Evolutionary conservation across 2,113 vertebrate genomes (phyloP).

Genomic region (Pantherophis guttatus): DNA sequence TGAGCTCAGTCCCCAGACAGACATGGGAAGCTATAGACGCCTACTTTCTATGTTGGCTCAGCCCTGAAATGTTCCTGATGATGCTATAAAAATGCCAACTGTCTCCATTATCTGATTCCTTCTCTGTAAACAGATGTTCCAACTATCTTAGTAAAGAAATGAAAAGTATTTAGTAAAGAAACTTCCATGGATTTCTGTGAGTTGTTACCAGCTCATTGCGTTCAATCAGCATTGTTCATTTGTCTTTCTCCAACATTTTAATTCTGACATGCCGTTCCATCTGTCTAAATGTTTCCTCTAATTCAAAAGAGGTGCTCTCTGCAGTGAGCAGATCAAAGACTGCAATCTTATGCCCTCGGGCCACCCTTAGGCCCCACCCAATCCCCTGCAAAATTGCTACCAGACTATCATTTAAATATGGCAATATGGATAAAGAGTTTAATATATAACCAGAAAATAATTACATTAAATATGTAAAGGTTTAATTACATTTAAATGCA

Average conservation of each 20-base stretch:
- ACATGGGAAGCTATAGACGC: slow-evolving; percentile 30
- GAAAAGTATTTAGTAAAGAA: slow-evolving; percentile 9
- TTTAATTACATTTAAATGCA: neutral
- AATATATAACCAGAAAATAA: neutral
- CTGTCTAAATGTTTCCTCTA: slow-evolving; percentile 20
- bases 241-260: slow-evolving; percentile 38
- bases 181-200: slow-evolving; percentile 42
- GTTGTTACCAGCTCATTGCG: slow-evolving; percentile 31
- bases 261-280: slow-evolving; percentile 40
- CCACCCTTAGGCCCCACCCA: neutral
- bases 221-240: slow-evolving; percentile 41
- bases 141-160: neutral
- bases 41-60: slow-evolving; percentile 38
- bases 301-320: neutral
- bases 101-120: slow-evolving; percentile 13
- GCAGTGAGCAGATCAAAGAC: slow-evolving; percentile 8
- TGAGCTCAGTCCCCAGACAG: slow-evolving; percentile 51
- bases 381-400: neutral
- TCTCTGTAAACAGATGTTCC: slow-evolving; percentile 29
- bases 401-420: neutral
- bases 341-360: neutral
- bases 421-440: neutral
- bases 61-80: slow-evolving; percentile 38
- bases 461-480: neutral
- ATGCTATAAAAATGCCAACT: slow-evolving; percentile 33